phyloP scores from a whole-genome alignment of 30 jellyfish, hydroid and myxozoan species.

The Clytia hemisphaerica region DNA sequence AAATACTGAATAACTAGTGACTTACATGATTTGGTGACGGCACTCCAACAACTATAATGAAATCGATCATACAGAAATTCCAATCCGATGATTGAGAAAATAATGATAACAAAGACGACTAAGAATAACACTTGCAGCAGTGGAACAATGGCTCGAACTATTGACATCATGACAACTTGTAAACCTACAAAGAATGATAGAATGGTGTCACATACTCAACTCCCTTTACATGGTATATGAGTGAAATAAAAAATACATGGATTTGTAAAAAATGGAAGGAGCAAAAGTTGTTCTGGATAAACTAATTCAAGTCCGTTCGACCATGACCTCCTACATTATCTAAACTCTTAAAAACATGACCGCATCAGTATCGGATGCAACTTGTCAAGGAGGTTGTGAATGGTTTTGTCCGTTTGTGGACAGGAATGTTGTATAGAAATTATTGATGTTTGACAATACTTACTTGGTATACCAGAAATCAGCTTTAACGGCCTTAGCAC shows the following conservation, averaged over 20 bases:
- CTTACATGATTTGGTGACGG: conserved; percentile 49
- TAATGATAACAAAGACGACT: conserved; percentile 69
- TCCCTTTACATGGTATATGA: not conserved
- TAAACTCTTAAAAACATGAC: no score
- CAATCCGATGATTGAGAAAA: conserved; percentile 84
- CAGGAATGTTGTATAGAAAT: not conserved
- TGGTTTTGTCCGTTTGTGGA: not conserved
- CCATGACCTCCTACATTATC: no score
- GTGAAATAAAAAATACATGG: not conserved
- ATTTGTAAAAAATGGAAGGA: not conserved
- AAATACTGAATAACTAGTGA: no score
- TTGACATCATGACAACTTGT: conserved; percentile 97
- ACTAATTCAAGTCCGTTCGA: no score
- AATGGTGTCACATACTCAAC: not conserved
- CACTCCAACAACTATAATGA: conserved; percentile 51
- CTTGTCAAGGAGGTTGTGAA: not conserved
- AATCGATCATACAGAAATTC: conserved; percentile 79
- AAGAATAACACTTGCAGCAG: conserved; percentile 79
- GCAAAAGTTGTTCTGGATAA: not conserved
- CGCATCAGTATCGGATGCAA: no score
- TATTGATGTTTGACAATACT: conserved; percentile 1
- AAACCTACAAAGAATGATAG: conserved; percentile 49
- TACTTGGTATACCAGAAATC: conserved; percentile 97
- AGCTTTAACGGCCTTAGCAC: conserved; percentile 88
- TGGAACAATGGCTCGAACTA: conserved; percentile 90